Evolutionary conservation across 2,113 vertebrate genomes (phyloP).

Genomic region (Nerophis ophidion): DNA sequence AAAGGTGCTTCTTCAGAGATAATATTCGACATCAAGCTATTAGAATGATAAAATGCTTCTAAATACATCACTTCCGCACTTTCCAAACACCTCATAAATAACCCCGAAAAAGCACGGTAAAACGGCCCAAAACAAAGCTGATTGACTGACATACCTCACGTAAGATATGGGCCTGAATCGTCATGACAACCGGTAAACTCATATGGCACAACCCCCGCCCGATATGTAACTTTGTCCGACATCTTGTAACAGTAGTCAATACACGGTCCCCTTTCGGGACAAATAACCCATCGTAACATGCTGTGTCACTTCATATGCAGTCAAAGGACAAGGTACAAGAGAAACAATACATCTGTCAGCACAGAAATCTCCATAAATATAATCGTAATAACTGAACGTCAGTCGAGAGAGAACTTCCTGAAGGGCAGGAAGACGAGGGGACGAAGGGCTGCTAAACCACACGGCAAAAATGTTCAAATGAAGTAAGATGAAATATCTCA

Average conservation of each 20-base stretch:
- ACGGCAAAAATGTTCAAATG: too few species aligned
- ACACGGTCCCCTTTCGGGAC: constrained; percentile 43
- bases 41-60: constrained; percentile 46
- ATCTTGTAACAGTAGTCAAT: constrained; percentile 25
- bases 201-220: constrained; percentile 56
- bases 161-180: constrained; percentile 50
- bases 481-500: too few species aligned
- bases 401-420: constrained; percentile 68
- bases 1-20: constrained; percentile 53
- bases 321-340: constrained; percentile 49
- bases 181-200: constrained; percentile 44
- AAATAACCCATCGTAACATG: constrained; percentile 49
- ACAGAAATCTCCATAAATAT: constrained; percentile 69
- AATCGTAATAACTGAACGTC: constrained; percentile 70
- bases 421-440: constrained; percentile 59
- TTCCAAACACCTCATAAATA: constrained; percentile 8
- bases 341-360: constrained; percentile 68
- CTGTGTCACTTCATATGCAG: constrained; percentile 51
- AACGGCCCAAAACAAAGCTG: constrained; percentile 42
- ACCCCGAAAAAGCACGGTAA: constrained; percentile 35
- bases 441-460: constrained; percentile 23
- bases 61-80: constrained; percentile 25
- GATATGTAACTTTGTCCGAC: constrained; percentile 15
- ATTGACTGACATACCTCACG: constrained; percentile 53
- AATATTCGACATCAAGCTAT: constrained; percentile 61